A percentile compares a stretch with the other conserved stretches of the same genome.
Conservation (phyloP, 37 sponge, comb jelly and placozoan species). For the Crambe crambe region DNA sequence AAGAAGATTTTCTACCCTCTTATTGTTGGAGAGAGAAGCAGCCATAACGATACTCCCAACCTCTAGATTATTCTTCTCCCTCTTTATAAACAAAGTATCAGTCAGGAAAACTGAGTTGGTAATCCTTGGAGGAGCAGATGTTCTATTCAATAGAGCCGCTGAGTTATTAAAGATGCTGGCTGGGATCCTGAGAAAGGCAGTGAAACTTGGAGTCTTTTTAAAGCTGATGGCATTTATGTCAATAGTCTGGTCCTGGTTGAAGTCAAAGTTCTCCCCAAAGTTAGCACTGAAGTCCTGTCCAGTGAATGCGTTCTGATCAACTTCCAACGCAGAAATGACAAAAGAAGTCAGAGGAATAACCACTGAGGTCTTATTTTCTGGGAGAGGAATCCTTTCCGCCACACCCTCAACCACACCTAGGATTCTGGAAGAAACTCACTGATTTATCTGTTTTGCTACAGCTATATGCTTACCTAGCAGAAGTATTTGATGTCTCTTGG, state of each 20-base stretch:
- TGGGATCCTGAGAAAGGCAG: neutral
- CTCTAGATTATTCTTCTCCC: neutral
- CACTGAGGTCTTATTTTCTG: neutral
- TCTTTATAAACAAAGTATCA: constrained; percentile 18
- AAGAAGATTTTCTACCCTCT: neutral
- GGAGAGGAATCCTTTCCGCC: constrained; percentile 1
- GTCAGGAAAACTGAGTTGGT: constrained; percentile 6
- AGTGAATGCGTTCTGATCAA: constrained; percentile 1
- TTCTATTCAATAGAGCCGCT: neutral
- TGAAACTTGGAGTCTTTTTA: neutral
- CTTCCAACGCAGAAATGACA: constrained; percentile 20
- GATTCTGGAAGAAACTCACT: constrained; percentile 13
- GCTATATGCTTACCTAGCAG: constrained; percentile 44
- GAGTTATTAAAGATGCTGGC: neutral
- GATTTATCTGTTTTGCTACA: no score
- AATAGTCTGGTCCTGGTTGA: constrained; percentile 1
- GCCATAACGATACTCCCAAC: constrained; percentile 36
- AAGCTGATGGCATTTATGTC: neutral
- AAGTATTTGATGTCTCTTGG: constrained; percentile 19
- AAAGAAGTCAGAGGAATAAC: constrained; percentile 9
- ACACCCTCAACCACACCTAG: constrained; percentile 6
- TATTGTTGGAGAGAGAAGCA: neutral
- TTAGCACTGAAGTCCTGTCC: constrained; percentile 10
- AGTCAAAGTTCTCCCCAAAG: neutral
- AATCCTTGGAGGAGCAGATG: neutral